Base-by-base conservation (phyloP, 2,113 vertebrate genomes). In the Chaenogobius annularis region DNA sequence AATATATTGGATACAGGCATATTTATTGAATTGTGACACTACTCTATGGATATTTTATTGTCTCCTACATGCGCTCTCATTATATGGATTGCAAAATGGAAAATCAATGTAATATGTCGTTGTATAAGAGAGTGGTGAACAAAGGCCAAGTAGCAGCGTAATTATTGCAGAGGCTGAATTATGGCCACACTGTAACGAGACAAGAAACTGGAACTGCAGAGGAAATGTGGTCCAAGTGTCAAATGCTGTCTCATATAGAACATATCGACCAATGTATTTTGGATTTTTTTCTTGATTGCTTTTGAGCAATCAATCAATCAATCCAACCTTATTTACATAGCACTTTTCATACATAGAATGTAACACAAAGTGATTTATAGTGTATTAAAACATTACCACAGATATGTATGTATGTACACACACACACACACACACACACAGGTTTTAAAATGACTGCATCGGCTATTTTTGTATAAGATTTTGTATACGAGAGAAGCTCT, bases 41-140 rank as follows among this genome's bases (percentile, higher is more conserved):
- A 23, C 12, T 47, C 40, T 14, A 66, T 7, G 43, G 40, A 22
- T 61, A 20, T 72, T 61, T 56, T 65, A n/a, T 55, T n/a, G 43
- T 26, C 63, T 52, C 17, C 31, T 73, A 48, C 74, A 47, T 37
- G 67, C 65, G 74, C 74, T 62, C 66, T 74, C n/a, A 22, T 40
- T 48, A 56, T 72, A 20, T 8, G n/a, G 37, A 55, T 17, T 43
- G 8, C n/a, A 40, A 80, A 14, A 6, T 64, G 37, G 1, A 3
- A 20, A 74, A 70, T 72, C n/a, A 62, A 70, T 72, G 23, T 11
- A 10, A 17, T 10, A 1, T 68, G 20, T 80, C 40, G 26, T 15
- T 59, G 14, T 72, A 15, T 82, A 64, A 69, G 13, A 44, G 1
- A 5, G 9, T 26, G 47, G 5, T 61, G 14, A 55, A 72, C 67